Percentiles rank a stretch among this genome's conserved stretches.
phyloP scores from a whole-genome alignment of 1,140 invertebrate species.

The Diuraphis noxia region DNA sequence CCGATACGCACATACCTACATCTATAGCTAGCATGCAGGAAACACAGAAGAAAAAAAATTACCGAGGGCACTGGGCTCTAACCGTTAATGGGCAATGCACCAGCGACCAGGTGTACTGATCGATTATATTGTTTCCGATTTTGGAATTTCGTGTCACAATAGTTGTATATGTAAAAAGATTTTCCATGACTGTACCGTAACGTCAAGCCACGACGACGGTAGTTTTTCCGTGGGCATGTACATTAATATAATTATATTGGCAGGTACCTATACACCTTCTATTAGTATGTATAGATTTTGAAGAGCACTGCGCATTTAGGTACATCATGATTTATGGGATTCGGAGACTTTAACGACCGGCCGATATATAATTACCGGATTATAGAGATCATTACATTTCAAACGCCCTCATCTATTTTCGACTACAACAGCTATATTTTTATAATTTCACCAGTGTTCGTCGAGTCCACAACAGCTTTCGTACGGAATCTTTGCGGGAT shows the following conservation, averaged over 20 bases:
- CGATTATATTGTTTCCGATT: conserved; percentile 4
- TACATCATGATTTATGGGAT: not conserved
- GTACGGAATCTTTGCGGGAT: not conserved
- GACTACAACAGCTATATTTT: not conserved
- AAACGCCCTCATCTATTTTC: not conserved
- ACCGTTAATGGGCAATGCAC: conserved; percentile 36
- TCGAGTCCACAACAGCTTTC: not conserved
- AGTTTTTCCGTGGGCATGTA: not conserved
- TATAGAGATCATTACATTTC: not conserved
- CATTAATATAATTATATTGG: not conserved
- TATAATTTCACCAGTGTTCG: not conserved
- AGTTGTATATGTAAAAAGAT: conserved; percentile 3
- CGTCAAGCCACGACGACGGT: not conserved
- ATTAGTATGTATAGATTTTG: not conserved
- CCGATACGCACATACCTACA: not conserved
- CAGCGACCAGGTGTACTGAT: not conserved
- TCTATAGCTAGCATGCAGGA: not conserved
- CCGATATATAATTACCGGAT: not conserved
- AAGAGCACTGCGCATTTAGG: not conserved
- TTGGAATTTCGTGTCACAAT: conserved; percentile 12
- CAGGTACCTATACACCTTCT: not conserved
- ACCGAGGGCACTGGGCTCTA: not conserved
- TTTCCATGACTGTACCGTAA: conserved; percentile 4
- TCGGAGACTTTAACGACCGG: not conserved
- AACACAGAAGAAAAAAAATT: conserved; percentile 20